Percentiles rank a stretch among this genome's conserved stretches.
phyloP scores from a whole-genome alignment of 1,140 invertebrate genomes.

The Zaprionus ghesquierei region DNA sequence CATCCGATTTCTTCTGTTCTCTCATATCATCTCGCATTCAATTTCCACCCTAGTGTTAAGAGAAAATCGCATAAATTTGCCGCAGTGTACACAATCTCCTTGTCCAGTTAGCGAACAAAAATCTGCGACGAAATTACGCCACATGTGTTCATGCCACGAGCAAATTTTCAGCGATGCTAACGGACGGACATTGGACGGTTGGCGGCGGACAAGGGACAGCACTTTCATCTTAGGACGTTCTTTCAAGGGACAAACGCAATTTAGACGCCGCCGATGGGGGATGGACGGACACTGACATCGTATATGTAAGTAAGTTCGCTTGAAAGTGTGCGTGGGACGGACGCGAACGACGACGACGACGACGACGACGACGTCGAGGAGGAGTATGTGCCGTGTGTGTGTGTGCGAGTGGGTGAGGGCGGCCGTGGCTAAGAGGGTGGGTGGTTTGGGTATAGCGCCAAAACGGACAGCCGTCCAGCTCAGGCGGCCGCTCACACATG shows the following conservation, averaged over 20 bases:
- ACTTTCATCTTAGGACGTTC: conserved; percentile 81
- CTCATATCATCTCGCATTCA: neutral
- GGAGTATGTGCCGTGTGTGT: neutral
- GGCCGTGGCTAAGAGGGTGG: conserved; percentile 48
- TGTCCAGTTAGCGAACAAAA: conserved; percentile 81
- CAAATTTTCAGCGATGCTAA: conserved; percentile 79
- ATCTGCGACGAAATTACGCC: conserved; percentile 81
- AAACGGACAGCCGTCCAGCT: conserved; percentile 70
- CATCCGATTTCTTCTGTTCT: neutral
- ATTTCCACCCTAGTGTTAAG: neutral
- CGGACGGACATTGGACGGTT: conserved; percentile 34
- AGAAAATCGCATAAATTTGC: neutral
- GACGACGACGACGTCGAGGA: conserved; percentile 5
- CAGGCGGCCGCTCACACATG: conserved; percentile 45
- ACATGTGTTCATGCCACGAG: conserved; percentile 80
- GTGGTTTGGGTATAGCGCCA: conserved; percentile 69
- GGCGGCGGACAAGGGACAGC: conserved; percentile 67
- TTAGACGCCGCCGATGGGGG: conserved; percentile 56
- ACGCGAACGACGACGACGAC: neutral
- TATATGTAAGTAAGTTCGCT: conserved; percentile 59
- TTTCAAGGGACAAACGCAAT: conserved; percentile 80
- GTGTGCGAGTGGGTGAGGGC: conserved; percentile 22
- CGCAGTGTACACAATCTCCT: conserved; percentile 70
- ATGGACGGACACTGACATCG: conserved; percentile 60
- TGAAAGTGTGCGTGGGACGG: conserved; percentile 42